Evolutionary conservation across 2,888 invertebrate genomes (phyloP).

Genomic region (Cephus sareptanus): DNA sequence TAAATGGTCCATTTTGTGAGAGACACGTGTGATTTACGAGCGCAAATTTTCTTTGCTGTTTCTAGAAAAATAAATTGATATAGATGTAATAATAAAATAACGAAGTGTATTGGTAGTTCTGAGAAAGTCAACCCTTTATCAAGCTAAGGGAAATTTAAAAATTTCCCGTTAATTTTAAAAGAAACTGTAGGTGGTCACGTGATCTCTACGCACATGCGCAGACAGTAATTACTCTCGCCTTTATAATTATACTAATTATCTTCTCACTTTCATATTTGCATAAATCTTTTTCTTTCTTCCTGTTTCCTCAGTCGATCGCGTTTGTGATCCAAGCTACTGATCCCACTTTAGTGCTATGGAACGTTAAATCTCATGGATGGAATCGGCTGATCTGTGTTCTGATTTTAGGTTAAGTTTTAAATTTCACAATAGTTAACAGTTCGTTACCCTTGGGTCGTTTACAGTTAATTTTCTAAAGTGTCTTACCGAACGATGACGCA

Average conservation of each 20-base stretch:
- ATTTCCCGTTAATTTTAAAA: neutral
- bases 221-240: conserved; percentile 48
- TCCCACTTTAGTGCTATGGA: neutral
- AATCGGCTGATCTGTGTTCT: neutral
- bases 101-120: neutral
- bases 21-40: neutral
- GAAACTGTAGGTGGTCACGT: neutral
- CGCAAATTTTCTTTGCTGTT: neutral
- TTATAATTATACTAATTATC: conserved; percentile 38
- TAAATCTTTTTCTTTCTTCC: conserved; percentile 15
- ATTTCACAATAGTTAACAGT: neutral
- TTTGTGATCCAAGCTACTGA: neutral
- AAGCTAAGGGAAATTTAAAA: neutral
- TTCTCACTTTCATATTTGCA: conserved; percentile 61
- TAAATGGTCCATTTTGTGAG: neutral
- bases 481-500: conserved; percentile 11
- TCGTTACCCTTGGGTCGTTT: neutral
- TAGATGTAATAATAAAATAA: neutral
- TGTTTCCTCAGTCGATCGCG: neutral
- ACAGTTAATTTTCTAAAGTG: conserved; percentile 42
- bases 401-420: neutral
- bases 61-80: neutral
- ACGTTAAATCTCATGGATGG: neutral
- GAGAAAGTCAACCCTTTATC: neutral
- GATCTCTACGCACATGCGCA: neutral